Evolutionary conservation across 2,113 vertebrate genomes (phyloP), one percentile per base, ranked within the genome.

Genomic region (Pagrus major): DNA sequence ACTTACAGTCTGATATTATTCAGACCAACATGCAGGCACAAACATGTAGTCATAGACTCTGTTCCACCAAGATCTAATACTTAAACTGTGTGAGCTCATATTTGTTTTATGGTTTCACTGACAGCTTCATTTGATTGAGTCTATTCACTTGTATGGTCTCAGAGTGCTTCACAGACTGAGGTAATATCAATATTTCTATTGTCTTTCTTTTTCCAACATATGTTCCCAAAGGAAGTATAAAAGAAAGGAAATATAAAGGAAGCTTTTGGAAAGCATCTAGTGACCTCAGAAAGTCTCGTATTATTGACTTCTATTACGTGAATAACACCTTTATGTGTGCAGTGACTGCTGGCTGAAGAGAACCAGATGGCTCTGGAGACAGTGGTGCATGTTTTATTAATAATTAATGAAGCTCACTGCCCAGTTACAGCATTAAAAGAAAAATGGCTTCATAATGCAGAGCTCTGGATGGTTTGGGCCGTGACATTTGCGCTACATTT

Each of bases 341-440:
- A 18, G 46, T 29, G 49, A 14, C 76, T 71, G 61, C 63, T 66
- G 76, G 42, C 4, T 61, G 55, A 31, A 31, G 47, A 78, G 42
- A 68, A 42, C 61, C 51, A 71, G 75, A 90, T 37, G 64, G 77
- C 76, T 69, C 61, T 77, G 69, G 76, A 88, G 85, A 87, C 88
- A 14, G 73, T 2, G 10, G 15, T 46, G 25, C 84, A 85, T 88
- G 72, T 92, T 91, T 92, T 91, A 88, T 94, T 92, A 44, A 92
- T 91, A 20, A 54, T 54, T 54, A 7, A 29, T 54, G 6, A 81
- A 59, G 37, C 56, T 73, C 75, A n/a, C 52, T 68, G 74, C 41
- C 74, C 69, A 74, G 63, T 86, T 84, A 76, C 64, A 60, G 51
- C 64, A 56, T 72, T 33, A 65, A 67, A 77, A 52, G 55, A 74